phyloP scores from a whole-genome alignment of 2,888 invertebrate genomes.

The Pogonocherus hispidulus region DNA sequence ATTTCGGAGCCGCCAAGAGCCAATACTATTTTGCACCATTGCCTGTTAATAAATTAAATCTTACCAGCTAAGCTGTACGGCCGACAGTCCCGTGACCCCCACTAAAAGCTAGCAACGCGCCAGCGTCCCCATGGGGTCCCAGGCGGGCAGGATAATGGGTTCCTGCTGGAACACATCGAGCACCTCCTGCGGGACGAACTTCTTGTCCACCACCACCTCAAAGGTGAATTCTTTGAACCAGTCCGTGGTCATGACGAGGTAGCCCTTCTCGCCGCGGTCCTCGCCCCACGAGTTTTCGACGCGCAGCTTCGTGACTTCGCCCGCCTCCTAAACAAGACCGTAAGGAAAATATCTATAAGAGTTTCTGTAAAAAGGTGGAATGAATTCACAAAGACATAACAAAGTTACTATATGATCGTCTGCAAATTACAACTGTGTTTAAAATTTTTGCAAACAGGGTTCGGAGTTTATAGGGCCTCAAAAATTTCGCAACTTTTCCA shows the following conservation, averaged over 20 bases:
- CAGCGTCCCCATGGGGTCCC: constrained; percentile 94
- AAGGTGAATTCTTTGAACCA: constrained; percentile 93
- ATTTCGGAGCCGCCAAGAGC: too few relatives aligned
- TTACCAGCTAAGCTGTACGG: constrained; percentile 9
- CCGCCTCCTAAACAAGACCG: constrained; percentile 71
- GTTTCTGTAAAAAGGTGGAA: too few relatives aligned
- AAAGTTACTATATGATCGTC: too few relatives aligned
- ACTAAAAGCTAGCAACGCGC: constrained; percentile 67
- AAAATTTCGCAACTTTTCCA: too few relatives aligned
- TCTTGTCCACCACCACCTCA: constrained; percentile 91
- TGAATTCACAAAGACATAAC: too few relatives aligned
- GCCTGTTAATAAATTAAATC: too few relatives aligned
- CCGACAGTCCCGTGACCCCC: not conserved
- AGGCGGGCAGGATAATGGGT: constrained; percentile 86
- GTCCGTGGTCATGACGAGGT: constrained; percentile 83
- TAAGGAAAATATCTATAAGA: too few relatives aligned
- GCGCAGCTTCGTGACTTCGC: constrained; percentile 81
- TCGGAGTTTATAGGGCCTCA: too few relatives aligned
- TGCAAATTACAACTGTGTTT: too few relatives aligned
- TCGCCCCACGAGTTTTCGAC: constrained; percentile 96
- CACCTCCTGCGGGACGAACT: constrained; percentile 81
- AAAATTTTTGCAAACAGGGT: too few relatives aligned
- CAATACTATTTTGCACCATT: too few relatives aligned
- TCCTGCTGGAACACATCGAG: constrained; percentile 82
- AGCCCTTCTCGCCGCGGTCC: constrained; percentile 89